These are phyloP conservation scores for Coremacera marginata DNA, from an alignment of 2,888 invertebrate genomes.

Conservation along the genomic window DNA sequence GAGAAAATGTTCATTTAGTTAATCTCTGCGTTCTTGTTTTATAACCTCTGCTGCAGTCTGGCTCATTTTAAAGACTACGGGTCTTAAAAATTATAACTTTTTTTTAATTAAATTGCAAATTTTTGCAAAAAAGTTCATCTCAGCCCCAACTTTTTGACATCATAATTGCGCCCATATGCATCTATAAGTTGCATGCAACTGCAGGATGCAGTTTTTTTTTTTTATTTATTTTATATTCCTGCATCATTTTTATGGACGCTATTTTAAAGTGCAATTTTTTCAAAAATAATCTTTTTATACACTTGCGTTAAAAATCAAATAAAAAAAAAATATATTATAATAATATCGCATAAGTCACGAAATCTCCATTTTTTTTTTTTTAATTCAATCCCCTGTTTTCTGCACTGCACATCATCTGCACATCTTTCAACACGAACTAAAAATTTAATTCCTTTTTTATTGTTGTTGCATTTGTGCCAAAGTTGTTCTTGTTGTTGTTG, in stretches of 20 bases:
- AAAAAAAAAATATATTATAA: constrained; percentile 26
- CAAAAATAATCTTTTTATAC: constrained; percentile 44
- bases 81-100: too few species aligned
- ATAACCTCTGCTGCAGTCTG: too few species aligned
- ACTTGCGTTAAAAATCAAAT: constrained; percentile 43
- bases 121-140: background rate
- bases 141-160: constrained; percentile 57
- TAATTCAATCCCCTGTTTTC: background rate
- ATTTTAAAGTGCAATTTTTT: constrained; percentile 41
- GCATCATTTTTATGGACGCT: constrained; percentile 8
- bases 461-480: constrained; percentile 5
- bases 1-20: too few species aligned
- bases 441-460: constrained; percentile 27
- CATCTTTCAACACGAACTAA: constrained; percentile 51
- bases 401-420: constrained; percentile 46
- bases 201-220: constrained; percentile 39
- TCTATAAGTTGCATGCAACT: background rate
- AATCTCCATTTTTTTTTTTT: constrained; percentile 23
- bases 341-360: constrained; percentile 52
- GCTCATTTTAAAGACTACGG: too few species aligned
- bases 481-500: constrained; percentile 19
- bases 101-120: too few species aligned
- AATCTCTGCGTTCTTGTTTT: too few species aligned
- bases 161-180: constrained; percentile 63
- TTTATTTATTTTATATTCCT: constrained; percentile 14